A percentile compares a stretch with the other conserved stretches of the same genome.
Evolutionary conservation across 1,140 invertebrate species (phyloP).

Genomic region (Drosophila bifasciata): DNA sequence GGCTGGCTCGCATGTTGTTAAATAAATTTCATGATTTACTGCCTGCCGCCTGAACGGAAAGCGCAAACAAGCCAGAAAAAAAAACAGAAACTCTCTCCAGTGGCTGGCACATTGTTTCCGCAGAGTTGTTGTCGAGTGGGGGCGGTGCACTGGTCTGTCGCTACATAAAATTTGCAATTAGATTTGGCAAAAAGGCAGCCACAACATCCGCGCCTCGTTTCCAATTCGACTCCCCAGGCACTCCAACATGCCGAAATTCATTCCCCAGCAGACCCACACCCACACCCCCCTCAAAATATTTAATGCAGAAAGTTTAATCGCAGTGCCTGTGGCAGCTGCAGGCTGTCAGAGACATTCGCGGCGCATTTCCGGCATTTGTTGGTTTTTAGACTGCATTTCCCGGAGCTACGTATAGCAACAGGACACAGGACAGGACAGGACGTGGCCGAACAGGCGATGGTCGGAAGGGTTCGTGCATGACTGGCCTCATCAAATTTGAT

Average conservation of each 20-base stretch:
- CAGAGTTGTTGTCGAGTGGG: slow-evolving; percentile 54
- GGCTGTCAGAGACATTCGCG: slow-evolving; percentile 37
- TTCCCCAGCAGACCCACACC: too few species aligned
- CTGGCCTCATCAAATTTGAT: slow-evolving; percentile 71
- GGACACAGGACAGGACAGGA: slow-evolving; percentile 25
- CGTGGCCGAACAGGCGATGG: slow-evolving; percentile 21
- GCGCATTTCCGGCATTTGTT: slow-evolving; percentile 76
- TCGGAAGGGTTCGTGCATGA: slow-evolving; percentile 14
- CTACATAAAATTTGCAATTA: slow-evolving; percentile 80
- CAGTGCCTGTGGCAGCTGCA: slow-evolving; percentile 44
- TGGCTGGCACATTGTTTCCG: slow-evolving; percentile 59
- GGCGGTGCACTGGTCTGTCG: slow-evolving; percentile 25
- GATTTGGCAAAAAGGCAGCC: slow-evolving; percentile 73
- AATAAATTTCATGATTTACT: slow-evolving; percentile 77
- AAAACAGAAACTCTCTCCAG: slow-evolving; percentile 44
- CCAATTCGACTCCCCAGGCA: slow-evolving; percentile 18
- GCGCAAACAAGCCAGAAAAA: slow-evolving; percentile 29
- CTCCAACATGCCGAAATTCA: slow-evolving; percentile 19
- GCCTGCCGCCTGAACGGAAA: slow-evolving; percentile 60
- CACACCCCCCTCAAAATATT: slow-evolving; percentile 48
- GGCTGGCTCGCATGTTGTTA: slow-evolving; percentile 50
- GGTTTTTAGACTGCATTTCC: slow-evolving; percentile 74
- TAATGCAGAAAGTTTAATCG: slow-evolving; percentile 79
- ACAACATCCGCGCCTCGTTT: slow-evolving; percentile 54
- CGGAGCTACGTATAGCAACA: slow-evolving; percentile 27